Base-by-base conservation (phyloP, 2,113 vertebrate species). In the Anguilla rostrata region DNA sequence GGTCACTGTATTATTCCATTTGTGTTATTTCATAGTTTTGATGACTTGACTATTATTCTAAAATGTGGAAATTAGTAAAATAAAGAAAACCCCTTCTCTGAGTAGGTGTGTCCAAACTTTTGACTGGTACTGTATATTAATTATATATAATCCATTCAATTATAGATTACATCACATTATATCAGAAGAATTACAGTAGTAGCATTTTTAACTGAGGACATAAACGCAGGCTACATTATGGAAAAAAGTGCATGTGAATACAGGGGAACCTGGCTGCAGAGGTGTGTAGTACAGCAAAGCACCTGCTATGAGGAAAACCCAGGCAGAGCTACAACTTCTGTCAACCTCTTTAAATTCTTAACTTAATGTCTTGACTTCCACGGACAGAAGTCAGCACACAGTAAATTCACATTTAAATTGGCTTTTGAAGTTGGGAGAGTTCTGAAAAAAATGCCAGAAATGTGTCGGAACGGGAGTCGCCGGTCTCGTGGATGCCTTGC, bases 361-460 rank as follows among this genome's bases (percentile, higher is more conserved):
- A 34, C 9, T 9, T 15, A 34, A 34, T 29, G 29, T 34, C 29
- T 78, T 78, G 39, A 34, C 75, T 78, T 7, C 12, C 60, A 66
- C 60, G 26, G 18, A 78, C 12, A 15, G 8, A 46, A 46, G 49
- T 53, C 49, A 53, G 49, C 49, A 53, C 49, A 6, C 15, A 20
- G 29, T 15, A 40, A 80, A 34, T 16, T 40, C 20, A 20, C 34
- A 80, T 88, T 0, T 93, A 84, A 87, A 90, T 93, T 83, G 60
- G 60, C 82, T 40, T 88, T 92, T 87, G 92, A 91, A 90, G n/a
- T 84, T 88, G 0, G 79, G 87, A 0, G 5, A n/a, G 18, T 29
- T 41, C 20, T 40, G 78, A 88, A 87, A 26, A 26, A 88, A 87
- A 0, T 88, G 87, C 1, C 88, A 15, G 29, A 89, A 81, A n/a